phyloP scores from a whole-genome alignment of 2,797 vertebrate genomes.

The Gymnodraco acuticeps region DNA sequence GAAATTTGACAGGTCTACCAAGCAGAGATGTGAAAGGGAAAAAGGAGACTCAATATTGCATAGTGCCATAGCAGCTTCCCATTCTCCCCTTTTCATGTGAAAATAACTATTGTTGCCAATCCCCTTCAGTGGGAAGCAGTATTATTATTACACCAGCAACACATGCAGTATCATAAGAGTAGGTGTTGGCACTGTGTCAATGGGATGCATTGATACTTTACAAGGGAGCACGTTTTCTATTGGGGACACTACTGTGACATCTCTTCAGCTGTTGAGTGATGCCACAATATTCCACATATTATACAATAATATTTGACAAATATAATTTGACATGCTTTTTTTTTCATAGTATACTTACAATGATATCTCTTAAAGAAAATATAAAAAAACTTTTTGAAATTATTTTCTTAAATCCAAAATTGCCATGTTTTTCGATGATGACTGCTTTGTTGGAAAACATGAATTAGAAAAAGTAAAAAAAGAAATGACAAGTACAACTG shows the following conservation, averaged over 20 bases:
- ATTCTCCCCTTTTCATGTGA: constrained; percentile 30
- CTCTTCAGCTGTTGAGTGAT: not conserved
- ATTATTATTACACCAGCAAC: constrained; percentile 19
- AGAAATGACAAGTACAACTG: not conserved
- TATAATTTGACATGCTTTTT: not conserved
- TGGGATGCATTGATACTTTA: not conserved
- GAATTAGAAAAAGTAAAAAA: too few species aligned
- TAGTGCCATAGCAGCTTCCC: constrained; percentile 43
- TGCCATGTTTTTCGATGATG: too few species aligned
- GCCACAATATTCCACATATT: not conserved
- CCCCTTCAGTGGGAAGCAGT: constrained; percentile 20
- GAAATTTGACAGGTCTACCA: constrained; percentile 76
- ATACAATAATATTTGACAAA: not conserved
- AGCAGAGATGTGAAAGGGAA: constrained; percentile 36
- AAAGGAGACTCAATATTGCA: constrained; percentile 42
- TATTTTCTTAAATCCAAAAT: too few species aligned
- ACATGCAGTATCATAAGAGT: not conserved
- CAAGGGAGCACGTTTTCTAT: too few species aligned
- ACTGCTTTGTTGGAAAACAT: too few species aligned
- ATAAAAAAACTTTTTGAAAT: not conserved
- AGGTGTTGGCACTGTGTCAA: not conserved
- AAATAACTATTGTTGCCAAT: constrained; percentile 25
- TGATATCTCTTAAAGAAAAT: not conserved
- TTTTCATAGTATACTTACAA: not conserved
- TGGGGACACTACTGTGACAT: not conserved